These are phyloP conservation scores for Athene noctua DNA, from an alignment of 2,113 vertebrate species.

Conservation along the genomic window DNA sequence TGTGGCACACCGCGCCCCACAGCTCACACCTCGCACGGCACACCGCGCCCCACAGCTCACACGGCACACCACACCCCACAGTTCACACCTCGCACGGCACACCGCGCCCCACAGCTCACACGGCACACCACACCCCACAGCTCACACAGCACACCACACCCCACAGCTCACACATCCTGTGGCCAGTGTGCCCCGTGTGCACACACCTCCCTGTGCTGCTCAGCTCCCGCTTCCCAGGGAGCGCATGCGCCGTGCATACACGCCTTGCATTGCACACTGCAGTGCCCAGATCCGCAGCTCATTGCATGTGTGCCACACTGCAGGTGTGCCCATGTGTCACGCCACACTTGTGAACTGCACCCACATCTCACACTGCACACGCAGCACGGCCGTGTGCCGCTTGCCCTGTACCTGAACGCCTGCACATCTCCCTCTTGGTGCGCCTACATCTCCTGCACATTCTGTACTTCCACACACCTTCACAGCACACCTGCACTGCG, in stretches of 20 bases:
- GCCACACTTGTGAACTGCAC: rapidly evolving
- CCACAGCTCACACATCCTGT: background rate
- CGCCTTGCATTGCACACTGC: rapidly evolving
- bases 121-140: background rate
- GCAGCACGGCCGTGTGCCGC: rapidly evolving
- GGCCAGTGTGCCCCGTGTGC: rapidly evolving
- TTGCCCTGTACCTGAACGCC: rapidly evolving
- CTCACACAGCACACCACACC: rapidly evolving
- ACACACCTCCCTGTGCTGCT: background rate
- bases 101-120: rapidly evolving
- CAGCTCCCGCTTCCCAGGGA: background rate
- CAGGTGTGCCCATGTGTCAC: rapidly evolving
- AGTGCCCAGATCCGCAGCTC: no score
- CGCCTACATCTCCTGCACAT: rapidly evolving
- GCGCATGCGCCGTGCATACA: rapidly evolving
- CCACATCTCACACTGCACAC: rapidly evolving
- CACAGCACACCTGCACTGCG: background rate
- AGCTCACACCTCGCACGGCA: no score
- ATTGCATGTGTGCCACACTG: rapidly evolving
- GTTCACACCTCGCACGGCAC: background rate
- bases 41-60: no score
- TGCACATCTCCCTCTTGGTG: rapidly evolving
- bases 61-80: no score
- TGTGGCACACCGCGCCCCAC: rapidly evolving
- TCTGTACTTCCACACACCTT: rapidly evolving